Evolutionary conservation across 2,797 vertebrate species (phyloP).

Genomic region (Gadopsis marmoratus): DNA sequence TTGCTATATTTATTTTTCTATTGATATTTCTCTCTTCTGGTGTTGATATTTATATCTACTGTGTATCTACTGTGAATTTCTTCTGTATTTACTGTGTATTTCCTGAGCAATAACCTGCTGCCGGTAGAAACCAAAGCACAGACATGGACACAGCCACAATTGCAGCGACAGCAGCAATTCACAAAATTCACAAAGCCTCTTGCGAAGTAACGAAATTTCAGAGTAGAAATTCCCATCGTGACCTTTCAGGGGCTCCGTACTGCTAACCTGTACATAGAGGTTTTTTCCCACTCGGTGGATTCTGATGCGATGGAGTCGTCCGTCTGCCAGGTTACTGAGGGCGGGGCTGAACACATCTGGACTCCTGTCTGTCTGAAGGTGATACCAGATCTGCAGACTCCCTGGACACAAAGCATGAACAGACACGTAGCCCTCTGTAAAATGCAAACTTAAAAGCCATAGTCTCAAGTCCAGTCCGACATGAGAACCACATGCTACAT

Average conservation of each 20-base stretch:
- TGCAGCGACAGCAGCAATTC: too few species aligned
- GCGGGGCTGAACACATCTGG: conserved; percentile 88
- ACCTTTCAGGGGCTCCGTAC: background rate
- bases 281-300: conserved; percentile 90
- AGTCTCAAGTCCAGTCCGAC: background rate
- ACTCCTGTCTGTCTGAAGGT: conserved; percentile 85
- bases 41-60: too few species aligned
- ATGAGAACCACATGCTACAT: background rate
- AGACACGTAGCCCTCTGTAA: background rate
- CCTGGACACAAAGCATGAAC: conserved; percentile 82
- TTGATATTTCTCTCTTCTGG: too few species aligned
- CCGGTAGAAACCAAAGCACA: background rate
- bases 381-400: conserved; percentile 95
- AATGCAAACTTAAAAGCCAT: background rate
- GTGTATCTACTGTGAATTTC: too few species aligned
- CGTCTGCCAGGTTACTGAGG: conserved; percentile 89
- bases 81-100: too few species aligned
- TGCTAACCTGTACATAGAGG: conserved; percentile 90
- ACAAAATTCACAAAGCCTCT: background rate
- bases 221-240: too few species aligned
- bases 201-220: background rate
- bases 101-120: too few species aligned
- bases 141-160: too few species aligned
- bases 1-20: too few species aligned
- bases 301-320: conserved; percentile 89